Evolutionary conservation across 2,113 vertebrate genomes (phyloP).

Genomic region (Urocolius indicus): DNA sequence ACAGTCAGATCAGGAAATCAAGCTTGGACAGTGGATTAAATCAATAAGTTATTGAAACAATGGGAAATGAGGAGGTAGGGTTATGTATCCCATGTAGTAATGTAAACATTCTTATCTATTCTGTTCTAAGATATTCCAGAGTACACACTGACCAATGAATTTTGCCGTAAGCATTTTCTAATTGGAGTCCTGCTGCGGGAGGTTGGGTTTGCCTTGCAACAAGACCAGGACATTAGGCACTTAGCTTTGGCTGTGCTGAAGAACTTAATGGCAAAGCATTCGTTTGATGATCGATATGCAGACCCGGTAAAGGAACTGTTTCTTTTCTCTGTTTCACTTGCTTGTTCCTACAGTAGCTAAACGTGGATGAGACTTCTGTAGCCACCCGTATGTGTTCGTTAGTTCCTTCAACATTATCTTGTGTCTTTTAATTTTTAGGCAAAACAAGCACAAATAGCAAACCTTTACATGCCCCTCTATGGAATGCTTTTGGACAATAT

Average conservation of each 20-base stretch:
- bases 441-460: conserved; percentile 93
- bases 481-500: conserved; percentile 98
- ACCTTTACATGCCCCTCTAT: conserved; percentile 95
- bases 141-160: conserved; percentile 95
- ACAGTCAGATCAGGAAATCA: background rate
- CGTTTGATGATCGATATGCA: conserved; percentile 91
- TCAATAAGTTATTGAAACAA: background rate
- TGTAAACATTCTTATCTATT: background rate
- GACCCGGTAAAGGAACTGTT: conserved; percentile 82
- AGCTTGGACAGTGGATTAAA: background rate
- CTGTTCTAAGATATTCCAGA: conserved; percentile 86
- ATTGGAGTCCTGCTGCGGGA: conserved; percentile 93
- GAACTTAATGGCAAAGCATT: conserved; percentile 97
- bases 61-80: fast-evolving
- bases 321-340: background rate
- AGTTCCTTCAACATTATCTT: background rate
- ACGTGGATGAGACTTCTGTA: background rate
- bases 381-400: background rate
- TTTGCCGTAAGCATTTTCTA: conserved; percentile 96
- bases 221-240: conserved; percentile 95
- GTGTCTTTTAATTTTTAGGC: conserved; percentile 76
- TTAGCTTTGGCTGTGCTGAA: conserved; percentile 92
- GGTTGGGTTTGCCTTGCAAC: conserved; percentile 94
- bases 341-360: background rate
- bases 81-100: background rate